Percentiles rank a stretch among this genome's conserved stretches.
Conservation (phyloP, 2,113 vertebrate species). For the human region DNA sequence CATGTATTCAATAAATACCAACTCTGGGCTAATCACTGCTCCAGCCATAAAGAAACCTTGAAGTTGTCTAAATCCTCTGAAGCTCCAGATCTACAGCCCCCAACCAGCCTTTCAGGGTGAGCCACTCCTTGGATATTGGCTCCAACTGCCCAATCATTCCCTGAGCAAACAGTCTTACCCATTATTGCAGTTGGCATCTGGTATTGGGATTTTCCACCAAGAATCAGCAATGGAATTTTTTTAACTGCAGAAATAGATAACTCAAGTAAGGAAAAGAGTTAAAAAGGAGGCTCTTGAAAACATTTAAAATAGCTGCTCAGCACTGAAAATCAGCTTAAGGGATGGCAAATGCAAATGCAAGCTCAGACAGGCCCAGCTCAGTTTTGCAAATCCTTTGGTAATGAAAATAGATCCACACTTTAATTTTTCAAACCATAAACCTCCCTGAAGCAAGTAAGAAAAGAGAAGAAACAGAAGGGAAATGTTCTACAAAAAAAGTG, state of each 20-base stretch:
- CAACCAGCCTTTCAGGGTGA: neutral
- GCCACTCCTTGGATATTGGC: neutral
- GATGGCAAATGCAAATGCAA: slow-evolving; percentile 82
- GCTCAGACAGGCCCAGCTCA: slow-evolving; percentile 76
- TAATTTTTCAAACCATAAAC: slow-evolving; percentile 78
- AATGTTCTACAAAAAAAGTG: slow-evolving; percentile 75
- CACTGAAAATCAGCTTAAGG: slow-evolving; percentile 83
- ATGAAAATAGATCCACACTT: slow-evolving; percentile 80
- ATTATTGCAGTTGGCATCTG: neutral
- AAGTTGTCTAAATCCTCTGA: neutral
- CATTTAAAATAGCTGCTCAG: slow-evolving; percentile 82
- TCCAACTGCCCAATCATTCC: neutral
- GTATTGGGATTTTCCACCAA: slow-evolving; percentile 55
- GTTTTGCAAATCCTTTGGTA: slow-evolving; percentile 81
- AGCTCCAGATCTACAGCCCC: neutral
- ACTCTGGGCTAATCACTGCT: neutral
- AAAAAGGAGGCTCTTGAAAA: slow-evolving; percentile 78
- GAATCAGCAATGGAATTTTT: slow-evolving; percentile 66
- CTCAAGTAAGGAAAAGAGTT: slow-evolving; percentile 74
- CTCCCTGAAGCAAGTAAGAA: slow-evolving; percentile 81
- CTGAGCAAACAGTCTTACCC: neutral
- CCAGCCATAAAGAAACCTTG: neutral
- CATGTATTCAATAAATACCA: neutral
- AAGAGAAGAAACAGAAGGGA: slow-evolving; percentile 78
- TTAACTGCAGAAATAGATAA: slow-evolving; percentile 53